These are phyloP conservation scores for Cirrhinus molitorella DNA, from an alignment of 2,797 vertebrate genomes.

Conservation along the genomic window DNA sequence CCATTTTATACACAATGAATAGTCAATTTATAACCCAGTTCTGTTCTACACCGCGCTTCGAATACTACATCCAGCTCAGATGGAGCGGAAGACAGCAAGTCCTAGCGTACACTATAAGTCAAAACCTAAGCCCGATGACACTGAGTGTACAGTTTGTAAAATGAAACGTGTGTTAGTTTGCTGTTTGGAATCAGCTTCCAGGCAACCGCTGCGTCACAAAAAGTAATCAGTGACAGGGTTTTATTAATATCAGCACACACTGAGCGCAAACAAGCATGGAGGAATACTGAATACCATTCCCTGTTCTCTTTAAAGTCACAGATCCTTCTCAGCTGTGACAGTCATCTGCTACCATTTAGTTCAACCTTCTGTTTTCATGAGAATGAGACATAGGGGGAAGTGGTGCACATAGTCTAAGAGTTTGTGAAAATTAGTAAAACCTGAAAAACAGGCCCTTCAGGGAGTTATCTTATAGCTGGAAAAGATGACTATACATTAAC, in stretches of 20 bases:
- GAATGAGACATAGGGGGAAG: background rate
- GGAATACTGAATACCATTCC: constrained; percentile 22
- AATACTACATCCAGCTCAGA: background rate
- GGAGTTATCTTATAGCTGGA: constrained; percentile 9
- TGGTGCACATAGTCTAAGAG: background rate
- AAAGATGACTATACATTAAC: constrained; percentile 6
- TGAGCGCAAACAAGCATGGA: constrained; percentile 36
- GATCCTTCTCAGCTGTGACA: constrained; percentile 24
- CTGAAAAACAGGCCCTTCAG: constrained; percentile 44
- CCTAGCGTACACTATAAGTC: background rate
- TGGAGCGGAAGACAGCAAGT: background rate
- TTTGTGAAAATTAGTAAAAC: constrained; percentile 25
- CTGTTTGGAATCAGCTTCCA: constrained; percentile 71
- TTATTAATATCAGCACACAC: constrained; percentile 50
- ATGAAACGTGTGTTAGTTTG: constrained; percentile 50
- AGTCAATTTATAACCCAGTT: background rate
- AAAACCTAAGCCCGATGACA: constrained; percentile 38
- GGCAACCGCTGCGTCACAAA: constrained; percentile 70
- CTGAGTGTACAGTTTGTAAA: constrained; percentile 36
- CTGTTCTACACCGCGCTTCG: too few species aligned
- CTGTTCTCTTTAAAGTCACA: background rate
- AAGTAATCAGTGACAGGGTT: constrained; percentile 60
- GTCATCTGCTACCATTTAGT: background rate
- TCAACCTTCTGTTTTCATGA: background rate
- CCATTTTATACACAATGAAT: background rate